Base-by-base conservation (phyloP, 2,113 vertebrate genomes). In the Phylloscopus whistleri region DNA sequence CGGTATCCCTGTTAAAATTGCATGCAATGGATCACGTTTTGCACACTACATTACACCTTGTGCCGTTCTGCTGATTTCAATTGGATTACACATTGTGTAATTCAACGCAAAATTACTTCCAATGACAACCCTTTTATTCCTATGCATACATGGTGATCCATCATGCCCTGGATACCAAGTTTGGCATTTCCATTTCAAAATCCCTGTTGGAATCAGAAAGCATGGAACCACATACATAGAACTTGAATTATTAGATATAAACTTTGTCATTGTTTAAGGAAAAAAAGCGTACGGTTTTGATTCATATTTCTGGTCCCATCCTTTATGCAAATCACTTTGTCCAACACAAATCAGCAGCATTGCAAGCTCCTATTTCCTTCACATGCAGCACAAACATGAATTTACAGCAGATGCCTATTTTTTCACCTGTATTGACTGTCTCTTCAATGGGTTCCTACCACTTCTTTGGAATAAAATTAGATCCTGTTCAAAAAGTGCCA, bases 1-100 rank as follows among this genome's bases (percentile, higher is more conserved):
- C 6, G 5, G 90, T 74, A 96, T 84, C 90, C 79, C 59, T 72
- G 84, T 84, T 63, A 79, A 91, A 95, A 95, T 95, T 96, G 93
- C 87, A 90, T 85, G 82, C 87, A 39, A 81, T 90, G 94, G 93
- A 94, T 95, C 94, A 94, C 76, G 76, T 96, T 95, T 95, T 96
- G 85, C 96, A 97, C 94, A 96, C 94, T 96, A 97, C 94, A 96
- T 97, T 96, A 96, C 95, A 96, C 94, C 86, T 93, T 93, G 88
- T 94, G 90, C 92, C 19, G 46, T 97, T 96, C 94, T 96, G 95
- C 90, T 95, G 94, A 94, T 97, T 96, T 96, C 95, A 96, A 94
- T 90, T 94, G 95, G 93, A 97, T 97, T 96, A 96, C 96, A 95
- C 95, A 95, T 94, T 95, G 94, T 95, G 96, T 96, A 96, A 96